Evolutionary conservation across 2,113 vertebrate species (phyloP), one percentile per base, ranked within the genome.

Genomic region (Naja naja): DNA sequence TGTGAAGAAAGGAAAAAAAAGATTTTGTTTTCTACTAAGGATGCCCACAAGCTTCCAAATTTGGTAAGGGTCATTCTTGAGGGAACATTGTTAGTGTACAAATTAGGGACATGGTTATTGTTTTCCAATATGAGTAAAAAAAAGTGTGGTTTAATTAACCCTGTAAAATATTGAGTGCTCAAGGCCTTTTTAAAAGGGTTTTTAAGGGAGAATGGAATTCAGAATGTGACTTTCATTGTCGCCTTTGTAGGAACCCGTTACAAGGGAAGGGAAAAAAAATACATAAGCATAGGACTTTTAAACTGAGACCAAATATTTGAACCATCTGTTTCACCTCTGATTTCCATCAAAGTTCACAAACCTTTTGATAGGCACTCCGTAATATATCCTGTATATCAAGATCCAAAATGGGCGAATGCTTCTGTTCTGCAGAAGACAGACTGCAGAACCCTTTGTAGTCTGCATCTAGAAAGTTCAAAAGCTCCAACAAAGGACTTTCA

Each of bases 291-390:
- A 96, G 96, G 95, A 96, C 96, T 97, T 97, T 97, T 97, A 97
- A 98, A 97, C 96, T 92, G 93, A 96, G 96, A 97, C 95, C 85
- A 98, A 97, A 97, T 97, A 98, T 98, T 96, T 98, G 97, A 98
- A 98, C 97, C 98, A 97, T 98, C 97, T 97, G 97, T 97, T 98
- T 98, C 97, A 98, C 97, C 98, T 98, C 97, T 98, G 97, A 98
- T 98, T 98, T 97, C 97, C 94, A 97, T 97, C 97, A 98, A 97
- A 97, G 96, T 97, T 98, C 97, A 97, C 96, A 97, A 96, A 96
- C 92, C 97, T 97, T 98, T 97, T 97, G 96, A 97, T 95, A 97
- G 96, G 60, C 93, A 95, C 95, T 97, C 95, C 93, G 96, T 97
- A 98, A 98, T 97, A 92, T 97, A 97, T 97, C 97, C 97, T 96